Conservation (phyloP, 2,888 invertebrate genomes). For the Tiphia femorata region DNA sequence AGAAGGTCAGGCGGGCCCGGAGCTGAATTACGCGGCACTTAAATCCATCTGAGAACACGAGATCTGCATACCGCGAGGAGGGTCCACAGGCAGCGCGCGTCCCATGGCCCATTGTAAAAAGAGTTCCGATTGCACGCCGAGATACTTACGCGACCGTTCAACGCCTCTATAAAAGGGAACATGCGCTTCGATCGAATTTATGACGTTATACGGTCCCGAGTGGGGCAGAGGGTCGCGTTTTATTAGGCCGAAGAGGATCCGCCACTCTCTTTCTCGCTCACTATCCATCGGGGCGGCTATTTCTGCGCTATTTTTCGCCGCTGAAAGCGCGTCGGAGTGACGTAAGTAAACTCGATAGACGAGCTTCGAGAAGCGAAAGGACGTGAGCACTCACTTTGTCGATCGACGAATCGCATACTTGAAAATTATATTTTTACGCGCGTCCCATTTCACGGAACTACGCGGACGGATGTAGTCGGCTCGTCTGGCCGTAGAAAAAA, state of each 20-base stretch:
- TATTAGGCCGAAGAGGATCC: neutral
- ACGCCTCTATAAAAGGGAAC: slow-evolving; percentile 14
- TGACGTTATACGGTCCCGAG: slow-evolving; percentile 11
- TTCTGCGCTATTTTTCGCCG: too few relatives aligned
- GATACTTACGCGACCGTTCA: slow-evolving; percentile 18
- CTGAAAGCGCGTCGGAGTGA: too few relatives aligned
- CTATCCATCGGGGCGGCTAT: too few relatives aligned
- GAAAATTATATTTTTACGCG: too few relatives aligned
- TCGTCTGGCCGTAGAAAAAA: too few relatives aligned
- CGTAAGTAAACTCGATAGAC: too few relatives aligned
- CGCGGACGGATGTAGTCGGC: too few relatives aligned
- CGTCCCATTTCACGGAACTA: too few relatives aligned
- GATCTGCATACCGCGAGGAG: slow-evolving; percentile 56
- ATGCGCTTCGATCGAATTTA: slow-evolving; percentile 30
- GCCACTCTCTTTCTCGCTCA: too few relatives aligned
- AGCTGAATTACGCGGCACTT: slow-evolving; percentile 59
- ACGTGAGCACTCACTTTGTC: too few relatives aligned
- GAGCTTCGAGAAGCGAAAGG: too few relatives aligned
- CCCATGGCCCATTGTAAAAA: slow-evolving; percentile 18
- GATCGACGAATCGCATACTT: too few relatives aligned
- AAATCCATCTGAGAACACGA: slow-evolving; percentile 53
- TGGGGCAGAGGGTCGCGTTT: neutral
- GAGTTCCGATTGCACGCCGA: slow-evolving; percentile 38
- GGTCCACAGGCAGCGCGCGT: slow-evolving; percentile 31
- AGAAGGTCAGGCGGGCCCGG: slow-evolving; percentile 36